A percentile compares a stretch with the other conserved stretches of the same genome.
These are phyloP conservation scores for Parnassius orleans DNA, from an alignment of 2,888 invertebrate genomes.

Conservation along the genomic window DNA sequence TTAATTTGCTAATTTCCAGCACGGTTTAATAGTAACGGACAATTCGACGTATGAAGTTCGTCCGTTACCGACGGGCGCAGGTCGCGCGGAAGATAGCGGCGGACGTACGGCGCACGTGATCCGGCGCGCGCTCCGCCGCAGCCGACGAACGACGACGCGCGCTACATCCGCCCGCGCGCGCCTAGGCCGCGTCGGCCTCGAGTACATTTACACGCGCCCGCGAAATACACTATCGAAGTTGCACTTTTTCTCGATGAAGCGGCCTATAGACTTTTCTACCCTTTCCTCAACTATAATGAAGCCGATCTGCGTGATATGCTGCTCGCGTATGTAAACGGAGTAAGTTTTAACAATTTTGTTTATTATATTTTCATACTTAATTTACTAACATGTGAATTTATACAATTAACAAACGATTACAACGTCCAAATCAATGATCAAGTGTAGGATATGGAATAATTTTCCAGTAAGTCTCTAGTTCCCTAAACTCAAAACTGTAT, in stretches of 20 bases:
- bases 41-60: conserved; percentile 86
- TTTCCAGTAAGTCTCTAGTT: too few relatives aligned
- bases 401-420: too few relatives aligned
- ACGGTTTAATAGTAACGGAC: conserved; percentile 84
- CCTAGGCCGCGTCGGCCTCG: conserved; percentile 48
- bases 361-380: too few relatives aligned
- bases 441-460: too few relatives aligned
- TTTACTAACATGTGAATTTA: too few relatives aligned
- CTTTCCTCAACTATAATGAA: conserved; percentile 84
- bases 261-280: conserved; percentile 85
- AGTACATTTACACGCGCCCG: conserved; percentile 40
- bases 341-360: conserved; percentile 52
- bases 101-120: conserved; percentile 80
- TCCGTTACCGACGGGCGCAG: conserved; percentile 75
- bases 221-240: conserved; percentile 83
- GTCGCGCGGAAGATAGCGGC: conserved; percentile 59
- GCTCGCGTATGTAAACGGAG: conserved; percentile 89
- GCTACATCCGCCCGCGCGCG: conserved; percentile 51
- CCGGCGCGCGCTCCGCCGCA: conserved; percentile 73
- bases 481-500: too few relatives aligned
- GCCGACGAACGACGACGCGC: conserved; percentile 66
- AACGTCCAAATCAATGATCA: too few relatives aligned
- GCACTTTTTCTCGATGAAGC: conserved; percentile 88
- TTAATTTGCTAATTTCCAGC: conserved; percentile 60
- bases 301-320: conserved; percentile 86